Percentiles rank a stretch among this genome's conserved stretches.
phyloP scores from a whole-genome alignment of 2,113 vertebrate genomes.

The Pterocles gutturalis region DNA sequence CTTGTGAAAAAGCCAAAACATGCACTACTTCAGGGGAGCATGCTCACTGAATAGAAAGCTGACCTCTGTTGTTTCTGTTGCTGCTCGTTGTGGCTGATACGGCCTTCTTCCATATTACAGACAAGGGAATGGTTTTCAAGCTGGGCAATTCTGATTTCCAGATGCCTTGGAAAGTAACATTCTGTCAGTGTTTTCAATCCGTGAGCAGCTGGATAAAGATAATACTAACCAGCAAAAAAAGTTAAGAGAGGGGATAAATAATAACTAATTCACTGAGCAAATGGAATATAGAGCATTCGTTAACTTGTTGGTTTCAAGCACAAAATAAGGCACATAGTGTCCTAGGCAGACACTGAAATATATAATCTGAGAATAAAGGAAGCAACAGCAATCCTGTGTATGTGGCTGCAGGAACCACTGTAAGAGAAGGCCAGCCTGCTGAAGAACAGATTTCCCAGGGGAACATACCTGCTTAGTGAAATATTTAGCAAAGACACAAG shows the following conservation, averaged over 20 bases:
- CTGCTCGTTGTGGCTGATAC: neutral
- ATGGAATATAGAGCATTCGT: neutral
- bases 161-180: neutral
- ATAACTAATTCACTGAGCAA: neutral
- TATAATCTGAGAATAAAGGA: neutral
- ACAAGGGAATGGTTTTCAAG: neutral
- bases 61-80: neutral
- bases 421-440: neutral
- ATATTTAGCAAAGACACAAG: neutral
- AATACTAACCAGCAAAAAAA: neutral
- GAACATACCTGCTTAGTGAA: neutral
- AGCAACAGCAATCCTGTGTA: neutral
- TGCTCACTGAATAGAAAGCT: neutral
- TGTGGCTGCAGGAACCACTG: neutral
- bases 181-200: neutral
- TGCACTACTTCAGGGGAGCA: neutral
- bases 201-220: neutral
- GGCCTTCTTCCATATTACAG: neutral
- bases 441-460: neutral
- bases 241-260: neutral
- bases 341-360: neutral
- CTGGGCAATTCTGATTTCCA: neutral
- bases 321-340: neutral
- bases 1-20: neutral
- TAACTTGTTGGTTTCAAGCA: neutral